Evolutionary conservation across 2,888 invertebrate species (phyloP).

Genomic region (Scrobipalpa atriplicella): DNA sequence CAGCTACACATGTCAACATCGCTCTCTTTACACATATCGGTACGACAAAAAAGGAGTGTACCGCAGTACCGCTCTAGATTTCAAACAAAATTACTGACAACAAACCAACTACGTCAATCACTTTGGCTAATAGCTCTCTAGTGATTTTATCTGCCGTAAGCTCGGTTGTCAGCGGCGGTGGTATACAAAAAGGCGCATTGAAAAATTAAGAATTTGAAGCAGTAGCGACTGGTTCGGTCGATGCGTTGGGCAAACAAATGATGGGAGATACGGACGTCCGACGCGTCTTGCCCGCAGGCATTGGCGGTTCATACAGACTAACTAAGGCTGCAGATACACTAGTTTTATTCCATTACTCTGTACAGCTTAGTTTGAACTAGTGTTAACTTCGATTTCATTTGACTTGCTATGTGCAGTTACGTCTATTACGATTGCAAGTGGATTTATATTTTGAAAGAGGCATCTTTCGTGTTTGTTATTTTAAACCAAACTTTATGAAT

Average conservation of each 20-base stretch:
- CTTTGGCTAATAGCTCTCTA: slow-evolving; percentile 76
- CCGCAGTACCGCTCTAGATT: slow-evolving; percentile 68
- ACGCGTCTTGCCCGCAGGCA: slow-evolving; percentile 41
- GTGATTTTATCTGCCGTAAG: slow-evolving; percentile 76
- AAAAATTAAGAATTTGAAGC: slow-evolving; percentile 68
- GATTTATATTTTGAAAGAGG: no score
- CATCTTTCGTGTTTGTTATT: no score
- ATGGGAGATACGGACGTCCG: slow-evolving; percentile 61
- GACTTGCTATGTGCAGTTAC: no score
- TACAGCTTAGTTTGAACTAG: background rate
- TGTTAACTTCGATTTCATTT: no score
- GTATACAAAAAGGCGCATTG: slow-evolving; percentile 63
- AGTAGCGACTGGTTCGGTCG: slow-evolving; percentile 54
- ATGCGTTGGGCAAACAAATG: slow-evolving; percentile 55
- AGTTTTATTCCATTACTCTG: background rate
- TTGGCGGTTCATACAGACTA: background rate
- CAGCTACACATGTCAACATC: slow-evolving; percentile 60
- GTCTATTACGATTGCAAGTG: no score
- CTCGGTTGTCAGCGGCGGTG: slow-evolving; percentile 72
- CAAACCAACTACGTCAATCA: slow-evolving; percentile 80
- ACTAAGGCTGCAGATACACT: slow-evolving; percentile 17
- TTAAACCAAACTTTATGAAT: no score
- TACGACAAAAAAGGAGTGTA: slow-evolving; percentile 54
- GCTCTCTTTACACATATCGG: slow-evolving; percentile 51
- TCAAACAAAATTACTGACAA: slow-evolving; percentile 81